These are phyloP conservation scores for Phalangium opilio DNA, from an alignment of 2,888 invertebrate species.

Conservation along the genomic window DNA sequence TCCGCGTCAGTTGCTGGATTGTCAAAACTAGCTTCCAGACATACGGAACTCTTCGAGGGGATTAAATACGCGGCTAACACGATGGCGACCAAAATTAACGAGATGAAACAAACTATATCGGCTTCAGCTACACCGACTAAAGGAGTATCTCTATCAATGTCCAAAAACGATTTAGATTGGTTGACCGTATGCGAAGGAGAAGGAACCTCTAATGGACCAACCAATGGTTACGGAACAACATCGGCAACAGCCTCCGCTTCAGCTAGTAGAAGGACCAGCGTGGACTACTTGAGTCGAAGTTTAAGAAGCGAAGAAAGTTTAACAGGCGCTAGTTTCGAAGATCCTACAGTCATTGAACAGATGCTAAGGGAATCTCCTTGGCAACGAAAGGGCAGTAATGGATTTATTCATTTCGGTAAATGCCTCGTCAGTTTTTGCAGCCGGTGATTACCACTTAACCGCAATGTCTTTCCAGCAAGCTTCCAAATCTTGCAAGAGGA, in stretches of 20 bases:
- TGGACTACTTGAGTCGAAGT: slow-evolving; percentile 11
- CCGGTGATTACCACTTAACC: too few species aligned
- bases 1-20: slow-evolving; percentile 10
- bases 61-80: slow-evolving; percentile 62
- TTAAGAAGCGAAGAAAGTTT: slow-evolving; percentile 2
- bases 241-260: slow-evolving; percentile 1
- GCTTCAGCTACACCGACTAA: slow-evolving; percentile 19
- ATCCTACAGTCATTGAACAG: too few species aligned
- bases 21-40: slow-evolving; percentile 14
- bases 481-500: too few species aligned
- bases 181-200: slow-evolving; percentile 14
- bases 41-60: slow-evolving; percentile 40
- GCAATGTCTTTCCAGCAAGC: too few species aligned
- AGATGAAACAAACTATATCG: slow-evolving; percentile 63
- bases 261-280: slow-evolving; percentile 11
- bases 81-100: slow-evolving; percentile 74
- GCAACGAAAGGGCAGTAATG: too few species aligned
- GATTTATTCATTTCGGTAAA: too few species aligned
- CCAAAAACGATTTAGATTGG: slow-evolving; percentile 9
- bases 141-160: slow-evolving; percentile 5
- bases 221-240: too few species aligned
- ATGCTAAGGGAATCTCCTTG: too few species aligned
- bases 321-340: not conserved
- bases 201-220: slow-evolving; percentile 1
- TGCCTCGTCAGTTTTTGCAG: too few species aligned